Evolutionary conservation across 2,888 invertebrate species (phyloP).

Genomic region (Phorcus lineatus): DNA sequence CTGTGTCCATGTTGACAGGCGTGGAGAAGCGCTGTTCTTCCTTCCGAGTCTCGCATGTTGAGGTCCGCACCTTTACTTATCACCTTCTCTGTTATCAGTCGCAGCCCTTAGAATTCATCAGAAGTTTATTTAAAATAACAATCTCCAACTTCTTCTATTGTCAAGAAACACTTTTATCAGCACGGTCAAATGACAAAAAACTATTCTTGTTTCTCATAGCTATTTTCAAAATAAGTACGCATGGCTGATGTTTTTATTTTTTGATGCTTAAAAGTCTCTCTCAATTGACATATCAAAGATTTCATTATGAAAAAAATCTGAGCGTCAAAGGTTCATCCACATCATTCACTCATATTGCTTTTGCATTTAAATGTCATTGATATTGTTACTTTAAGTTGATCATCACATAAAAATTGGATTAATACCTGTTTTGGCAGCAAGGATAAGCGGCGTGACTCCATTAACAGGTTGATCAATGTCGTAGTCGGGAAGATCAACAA

Average conservation of each 20-base stretch:
- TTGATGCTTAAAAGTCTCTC: no score
- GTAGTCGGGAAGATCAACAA: conserved; percentile 47
- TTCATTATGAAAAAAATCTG: no score
- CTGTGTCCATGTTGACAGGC: conserved; percentile 49
- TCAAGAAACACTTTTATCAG: background rate
- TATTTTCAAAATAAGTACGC: no score
- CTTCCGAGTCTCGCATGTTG: conserved; percentile 47
- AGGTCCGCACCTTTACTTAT: conserved; percentile 45
- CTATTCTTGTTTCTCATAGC: no score
- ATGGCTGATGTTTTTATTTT: no score
- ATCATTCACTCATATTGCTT: no score
- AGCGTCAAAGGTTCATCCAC: no score
- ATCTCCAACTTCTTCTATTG: background rate
- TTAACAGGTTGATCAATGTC: conserved; percentile 48
- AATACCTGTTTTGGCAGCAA: conserved; percentile 33
- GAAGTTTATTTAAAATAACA: background rate
- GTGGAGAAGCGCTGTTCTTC: conserved; percentile 55
- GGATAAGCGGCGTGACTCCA: conserved; percentile 49
- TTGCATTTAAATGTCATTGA: no score
- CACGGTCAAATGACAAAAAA: background rate
- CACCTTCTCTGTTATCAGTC: conserved; percentile 44
- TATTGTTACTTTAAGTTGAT: background rate
- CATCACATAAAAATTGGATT: no score
- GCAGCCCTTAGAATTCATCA: conserved; percentile 38
- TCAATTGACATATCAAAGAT: no score